Conservation (phyloP, 2,888 invertebrate genomes). For the Agrotis exclamationis region DNA sequence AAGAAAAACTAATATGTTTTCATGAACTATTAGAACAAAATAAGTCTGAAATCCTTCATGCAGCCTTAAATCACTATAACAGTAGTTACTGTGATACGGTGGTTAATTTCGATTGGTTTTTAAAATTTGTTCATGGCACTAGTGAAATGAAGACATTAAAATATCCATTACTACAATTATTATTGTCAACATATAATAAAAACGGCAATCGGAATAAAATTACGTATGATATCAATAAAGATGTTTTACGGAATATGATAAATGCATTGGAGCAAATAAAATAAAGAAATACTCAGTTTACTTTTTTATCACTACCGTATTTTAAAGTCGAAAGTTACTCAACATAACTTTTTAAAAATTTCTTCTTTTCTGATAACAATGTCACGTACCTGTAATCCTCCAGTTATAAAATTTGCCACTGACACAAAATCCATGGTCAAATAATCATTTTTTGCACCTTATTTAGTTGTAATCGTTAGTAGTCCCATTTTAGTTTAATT, state of each 20-base stretch:
- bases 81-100: slow-evolving; percentile 76
- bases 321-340: no score
- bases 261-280: slow-evolving; percentile 71
- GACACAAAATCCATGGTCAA: no score
- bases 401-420: no score
- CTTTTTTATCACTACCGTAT: no score
- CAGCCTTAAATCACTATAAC: slow-evolving; percentile 72
- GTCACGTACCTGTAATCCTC: no score
- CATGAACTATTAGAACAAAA: slow-evolving; percentile 66
- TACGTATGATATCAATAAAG: slow-evolving; percentile 79
- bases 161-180: slow-evolving; percentile 79
- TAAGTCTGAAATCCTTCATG: slow-evolving; percentile 71
- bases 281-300: slow-evolving; percentile 4
- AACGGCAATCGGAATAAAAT: slow-evolving; percentile 65
- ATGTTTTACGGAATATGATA: slow-evolving; percentile 77
- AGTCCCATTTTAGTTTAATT: no score
- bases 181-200: slow-evolving; percentile 70
- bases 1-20: slow-evolving; percentile 68
- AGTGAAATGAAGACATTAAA: slow-evolving; percentile 79
- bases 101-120: slow-evolving; percentile 77
- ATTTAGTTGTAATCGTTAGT: no score
- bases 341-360: no score
- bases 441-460: no score
- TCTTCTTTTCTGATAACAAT: no score
- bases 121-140: slow-evolving; percentile 80